Conservation (phyloP, 2,888 invertebrate genomes). For the Subacronicta megacephala region DNA sequence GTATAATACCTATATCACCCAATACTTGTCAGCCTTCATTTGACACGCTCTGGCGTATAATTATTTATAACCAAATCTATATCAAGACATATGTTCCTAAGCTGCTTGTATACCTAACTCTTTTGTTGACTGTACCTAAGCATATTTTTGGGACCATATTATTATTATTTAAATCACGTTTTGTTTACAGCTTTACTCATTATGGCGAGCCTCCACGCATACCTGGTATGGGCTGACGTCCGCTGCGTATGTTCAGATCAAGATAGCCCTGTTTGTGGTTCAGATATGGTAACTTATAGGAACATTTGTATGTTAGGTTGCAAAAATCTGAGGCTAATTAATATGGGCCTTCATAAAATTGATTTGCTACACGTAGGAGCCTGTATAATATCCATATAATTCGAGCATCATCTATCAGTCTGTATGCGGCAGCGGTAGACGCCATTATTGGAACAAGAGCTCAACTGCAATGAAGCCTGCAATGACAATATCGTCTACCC, state of each 20-base stretch:
- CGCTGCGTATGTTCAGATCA: constrained; percentile 51
- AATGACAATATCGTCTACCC: too few relatives aligned
- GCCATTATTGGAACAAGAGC: too few relatives aligned
- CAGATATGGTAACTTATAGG: constrained; percentile 54
- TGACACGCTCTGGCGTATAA: too few relatives aligned
- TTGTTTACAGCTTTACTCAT: constrained; percentile 22
- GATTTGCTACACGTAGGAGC: constrained; percentile 11
- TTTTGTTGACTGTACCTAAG: too few relatives aligned
- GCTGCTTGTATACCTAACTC: too few relatives aligned
- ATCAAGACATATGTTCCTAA: too few relatives aligned
- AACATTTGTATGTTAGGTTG: constrained; percentile 62
- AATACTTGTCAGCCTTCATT: too few relatives aligned
- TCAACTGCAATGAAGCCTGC: too few relatives aligned
- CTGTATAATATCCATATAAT: constrained; percentile 21
- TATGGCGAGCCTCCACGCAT: constrained; percentile 21
- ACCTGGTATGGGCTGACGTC: not conserved
- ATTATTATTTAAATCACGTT: not conserved
- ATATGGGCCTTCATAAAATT: constrained; percentile 18
- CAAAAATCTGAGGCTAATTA: constrained; percentile 48
- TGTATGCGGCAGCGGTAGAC: constrained; percentile 60
- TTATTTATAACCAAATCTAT: too few relatives aligned
- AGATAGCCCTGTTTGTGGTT: constrained; percentile 61
- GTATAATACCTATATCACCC: too few relatives aligned
- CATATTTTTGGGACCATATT: too few relatives aligned
- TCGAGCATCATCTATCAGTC: constrained; percentile 54